These are phyloP conservation scores for Maccullochella peelii DNA, from an alignment of 2,113 vertebrate species.

Conservation along the genomic window DNA sequence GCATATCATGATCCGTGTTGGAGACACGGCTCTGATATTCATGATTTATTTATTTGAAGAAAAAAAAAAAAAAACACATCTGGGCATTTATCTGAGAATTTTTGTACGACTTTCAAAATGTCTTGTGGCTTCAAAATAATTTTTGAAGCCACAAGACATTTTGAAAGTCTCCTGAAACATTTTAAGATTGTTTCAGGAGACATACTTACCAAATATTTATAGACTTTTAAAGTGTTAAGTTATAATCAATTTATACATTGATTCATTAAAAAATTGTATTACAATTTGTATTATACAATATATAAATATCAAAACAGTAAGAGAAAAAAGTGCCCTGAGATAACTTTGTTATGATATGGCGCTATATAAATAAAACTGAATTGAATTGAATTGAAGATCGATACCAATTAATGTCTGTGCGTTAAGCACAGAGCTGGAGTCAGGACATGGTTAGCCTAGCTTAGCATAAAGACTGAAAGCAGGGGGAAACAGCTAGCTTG, in stretches of 20 bases:
- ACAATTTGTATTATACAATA: neutral
- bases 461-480: neutral
- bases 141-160: too few relatives aligned
- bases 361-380: too few relatives aligned
- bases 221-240: neutral
- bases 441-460: neutral
- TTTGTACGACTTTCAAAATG: constrained; percentile 22
- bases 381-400: too few relatives aligned
- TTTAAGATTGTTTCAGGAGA: neutral
- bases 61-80: constrained; percentile 22
- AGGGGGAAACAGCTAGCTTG: neutral
- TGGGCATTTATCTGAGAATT: constrained; percentile 26
- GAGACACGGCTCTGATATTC: constrained; percentile 38
- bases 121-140: constrained; percentile 10
- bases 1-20: constrained; percentile 61
- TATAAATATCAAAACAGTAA: too few relatives aligned
- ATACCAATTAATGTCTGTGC: neutral
- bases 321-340: too few relatives aligned
- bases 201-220: constrained; percentile 2
- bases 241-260: neutral
- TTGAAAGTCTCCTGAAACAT: too few relatives aligned
- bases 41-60: constrained; percentile 67
- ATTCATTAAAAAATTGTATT: neutral
- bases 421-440: neutral
- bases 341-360: too few relatives aligned